A percentile compares a stretch with the other conserved stretches of the same genome.
These are phyloP conservation scores for Manis javanica DNA, from an alignment of 2,797 vertebrate species.

Conservation along the genomic window DNA sequence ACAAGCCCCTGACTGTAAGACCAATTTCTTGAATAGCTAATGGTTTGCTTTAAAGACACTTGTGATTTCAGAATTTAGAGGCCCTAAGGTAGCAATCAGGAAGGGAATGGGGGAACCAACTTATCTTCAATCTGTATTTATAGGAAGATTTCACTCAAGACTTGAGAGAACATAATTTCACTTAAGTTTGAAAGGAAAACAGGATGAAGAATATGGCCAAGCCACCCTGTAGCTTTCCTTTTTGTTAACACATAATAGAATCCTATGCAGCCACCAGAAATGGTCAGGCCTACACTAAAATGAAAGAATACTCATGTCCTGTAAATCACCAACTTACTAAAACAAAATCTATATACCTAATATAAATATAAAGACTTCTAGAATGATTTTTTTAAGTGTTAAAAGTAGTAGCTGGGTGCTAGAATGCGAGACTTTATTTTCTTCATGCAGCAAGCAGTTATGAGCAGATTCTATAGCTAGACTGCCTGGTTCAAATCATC, in stretches of 20 bases:
- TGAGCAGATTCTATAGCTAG: background rate
- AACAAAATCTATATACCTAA: background rate
- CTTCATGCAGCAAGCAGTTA: background rate
- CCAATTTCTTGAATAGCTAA: background rate
- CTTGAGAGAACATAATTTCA: background rate
- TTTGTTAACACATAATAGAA: background rate
- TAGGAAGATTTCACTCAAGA: background rate
- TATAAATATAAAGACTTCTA: background rate
- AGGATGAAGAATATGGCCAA: background rate
- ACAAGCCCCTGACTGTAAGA: background rate
- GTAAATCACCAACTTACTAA: background rate
- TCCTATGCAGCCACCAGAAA: background rate
- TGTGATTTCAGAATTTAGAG: background rate
- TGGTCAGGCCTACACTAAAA: background rate
- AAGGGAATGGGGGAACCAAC: background rate
- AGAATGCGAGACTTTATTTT: background rate
- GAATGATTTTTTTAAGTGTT: background rate
- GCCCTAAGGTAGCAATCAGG: background rate
- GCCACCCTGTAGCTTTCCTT: background rate
- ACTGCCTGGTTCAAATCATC: background rate
- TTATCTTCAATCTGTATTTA: background rate
- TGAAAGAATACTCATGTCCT: background rate
- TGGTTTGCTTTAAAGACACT: slow-evolving; percentile 5
- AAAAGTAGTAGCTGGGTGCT: background rate
- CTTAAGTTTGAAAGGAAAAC: background rate